Percentiles rank a stretch among this genome's conserved stretches.
Evolutionary conservation across 2,113 vertebrate genomes (phyloP).

Genomic region (Ginglymostoma cirratum): DNA sequence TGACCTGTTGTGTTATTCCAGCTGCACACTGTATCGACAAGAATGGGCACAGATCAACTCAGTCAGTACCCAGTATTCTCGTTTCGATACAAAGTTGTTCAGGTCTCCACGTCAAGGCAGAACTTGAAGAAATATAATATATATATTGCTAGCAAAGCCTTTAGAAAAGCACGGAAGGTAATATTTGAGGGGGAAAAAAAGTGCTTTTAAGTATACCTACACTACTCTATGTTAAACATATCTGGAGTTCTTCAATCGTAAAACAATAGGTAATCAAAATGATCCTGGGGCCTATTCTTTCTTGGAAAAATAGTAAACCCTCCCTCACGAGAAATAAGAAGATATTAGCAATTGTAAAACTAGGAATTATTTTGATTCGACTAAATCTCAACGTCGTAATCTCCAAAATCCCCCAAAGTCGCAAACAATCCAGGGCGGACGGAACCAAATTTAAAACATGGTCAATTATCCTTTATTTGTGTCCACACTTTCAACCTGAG

Average conservation of each 20-base stretch:
- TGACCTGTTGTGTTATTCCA: too few species aligned
- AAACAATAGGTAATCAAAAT: background rate
- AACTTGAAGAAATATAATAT: background rate
- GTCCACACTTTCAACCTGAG: background rate
- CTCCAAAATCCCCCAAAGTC: background rate
- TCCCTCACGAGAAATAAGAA: background rate
- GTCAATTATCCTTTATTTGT: background rate
- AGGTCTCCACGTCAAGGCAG: background rate
- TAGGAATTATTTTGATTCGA: background rate
- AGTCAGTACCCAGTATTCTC: too few species aligned
- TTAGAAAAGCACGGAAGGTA: background rate
- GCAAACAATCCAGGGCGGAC: background rate
- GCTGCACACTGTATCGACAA: too few species aligned
- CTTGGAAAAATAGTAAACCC: background rate
- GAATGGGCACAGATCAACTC: too few species aligned
- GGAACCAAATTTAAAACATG: background rate
- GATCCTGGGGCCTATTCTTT: background rate
- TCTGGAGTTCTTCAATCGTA: background rate
- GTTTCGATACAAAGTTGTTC: too few species aligned
- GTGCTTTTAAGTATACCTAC: background rate
- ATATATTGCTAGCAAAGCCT: background rate
- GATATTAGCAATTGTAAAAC: background rate
- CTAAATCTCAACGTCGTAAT: background rate
- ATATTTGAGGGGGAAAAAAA: background rate
- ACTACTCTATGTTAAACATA: background rate